Evolutionary conservation across 2,888 invertebrate genomes (phyloP), one percentile per base, ranked within the genome.

Genomic region (Xestoiulus laeticollis): DNA sequence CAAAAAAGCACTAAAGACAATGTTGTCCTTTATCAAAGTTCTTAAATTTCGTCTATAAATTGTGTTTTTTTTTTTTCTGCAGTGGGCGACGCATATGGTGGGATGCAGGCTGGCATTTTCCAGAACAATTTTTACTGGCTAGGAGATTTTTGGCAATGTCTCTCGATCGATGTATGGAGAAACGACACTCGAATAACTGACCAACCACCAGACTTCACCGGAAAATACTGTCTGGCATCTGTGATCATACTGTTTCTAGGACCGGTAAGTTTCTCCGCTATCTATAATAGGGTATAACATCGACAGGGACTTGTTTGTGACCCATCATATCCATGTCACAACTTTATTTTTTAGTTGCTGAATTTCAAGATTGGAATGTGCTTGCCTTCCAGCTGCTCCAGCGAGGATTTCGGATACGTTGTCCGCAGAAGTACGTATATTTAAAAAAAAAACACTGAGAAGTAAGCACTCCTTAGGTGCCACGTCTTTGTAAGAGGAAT

Each of bases 131-230:
- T 87, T 30, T 87, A 78, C 44, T 87, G 87, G 87, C 8, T 68
- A 32, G 87, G 87, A 32, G 87, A 87, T 26, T 87, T 87, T 78
- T 78, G 68, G 59, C 87, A 87, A 26, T 87, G 87, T 19, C n/a
- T 44, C 10, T 26, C 19, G 10, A 78, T 68, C 33, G 68, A 78
- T 0, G 87, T 87, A 2, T 87, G 87, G 87, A 87, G 78, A n/a
- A 68, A 87, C 59, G 59, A 53, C 8, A 78, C 32, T n/a, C 12
- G n/a, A 22, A 26, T 12, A 0, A 2, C 6, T 26, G 59, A 78
- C 33, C 32, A 33, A 33, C 30, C 32, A 19, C 68, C 78, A 19
- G 78, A 87, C 33, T 87, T 87, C 87, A 87, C 59, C 53, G 87
- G 87, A 78, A 87, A 87, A 32, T 87, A 87, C 78, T 87, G 87